Evolutionary conservation across 1,140 invertebrate species (phyloP), one percentile per base, ranked within the genome.

Genomic region (Megalopta genalis): DNA sequence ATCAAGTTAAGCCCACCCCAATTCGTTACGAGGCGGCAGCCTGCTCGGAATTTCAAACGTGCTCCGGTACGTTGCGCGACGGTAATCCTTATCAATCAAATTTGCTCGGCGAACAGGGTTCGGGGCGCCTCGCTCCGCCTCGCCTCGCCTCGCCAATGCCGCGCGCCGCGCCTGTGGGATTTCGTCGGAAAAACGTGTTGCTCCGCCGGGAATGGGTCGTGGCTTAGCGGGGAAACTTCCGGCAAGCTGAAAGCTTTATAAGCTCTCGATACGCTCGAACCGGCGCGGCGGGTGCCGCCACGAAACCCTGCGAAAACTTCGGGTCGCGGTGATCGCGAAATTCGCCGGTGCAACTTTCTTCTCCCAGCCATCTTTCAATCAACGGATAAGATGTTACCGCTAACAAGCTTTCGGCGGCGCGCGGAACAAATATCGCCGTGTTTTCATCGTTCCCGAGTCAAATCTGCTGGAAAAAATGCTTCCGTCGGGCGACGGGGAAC

Each of bases 11-110:
- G 54, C 59, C 23, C 23, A 23, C 10, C 23, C 14, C 0, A n/a
- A 65, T 57, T 75, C 46, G 27, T 54, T 39, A 32, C 32, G 60
- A 32, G 21, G 62, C 14, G 60, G 14, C 25, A 18, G 16, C 25
- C 60, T 27, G 27, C 57, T 12, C 39, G 12, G 66, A 68, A 37
- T 46, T 14, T 39, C 63, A 42, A 25, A 12, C 16, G 14, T 37
- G 54, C 21, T n/a, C 21, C 54, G 21, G 25, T n/a, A 4, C 23
- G 18, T 7, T 46, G 1, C 18, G 49, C 12, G 39, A 62, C 60
- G 60, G 60, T 49, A 77, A 68, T 77, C 65, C 74, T 77, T 77
- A 77, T 77, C 74, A 62, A 77, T 77, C 74, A 69, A 77, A 69
- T 77, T 77, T 62, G 39, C 27, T n/a, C n/a, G 25, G 12, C 23